Evolutionary conservation across 2,113 vertebrate species (phyloP).

Genomic region (Pithys albifrons): DNA sequence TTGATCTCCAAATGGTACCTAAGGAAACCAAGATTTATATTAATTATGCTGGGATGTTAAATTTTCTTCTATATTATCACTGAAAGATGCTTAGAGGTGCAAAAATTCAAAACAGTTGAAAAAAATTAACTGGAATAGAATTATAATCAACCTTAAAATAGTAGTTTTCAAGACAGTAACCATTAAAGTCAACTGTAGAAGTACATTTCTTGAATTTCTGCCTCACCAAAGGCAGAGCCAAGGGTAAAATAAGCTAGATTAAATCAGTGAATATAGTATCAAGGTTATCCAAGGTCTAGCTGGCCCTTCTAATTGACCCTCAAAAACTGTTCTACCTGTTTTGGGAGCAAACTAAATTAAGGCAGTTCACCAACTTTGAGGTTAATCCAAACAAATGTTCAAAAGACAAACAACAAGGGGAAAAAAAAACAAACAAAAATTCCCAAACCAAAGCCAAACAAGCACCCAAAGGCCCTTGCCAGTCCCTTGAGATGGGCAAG

Average conservation of each 20-base stretch:
- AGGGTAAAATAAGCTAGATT: neutral
- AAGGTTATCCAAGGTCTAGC: neutral
- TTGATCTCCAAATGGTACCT: neutral
- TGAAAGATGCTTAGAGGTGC: neutral
- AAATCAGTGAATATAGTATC: neutral
- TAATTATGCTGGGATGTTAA: neutral
- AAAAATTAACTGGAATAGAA: neutral
- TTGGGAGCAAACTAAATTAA: neutral
- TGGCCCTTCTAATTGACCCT: neutral
- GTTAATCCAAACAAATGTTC: neutral
- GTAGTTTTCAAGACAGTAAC: neutral
- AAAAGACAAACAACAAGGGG: neutral
- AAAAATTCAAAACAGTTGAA: neutral
- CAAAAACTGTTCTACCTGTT: neutral
- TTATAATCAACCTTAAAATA: conserved; percentile 35
- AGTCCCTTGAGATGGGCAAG: neutral
- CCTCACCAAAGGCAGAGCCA: neutral
- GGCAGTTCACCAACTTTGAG: neutral
- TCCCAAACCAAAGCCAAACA: neutral
- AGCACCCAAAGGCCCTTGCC: neutral
- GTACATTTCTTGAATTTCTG: neutral
- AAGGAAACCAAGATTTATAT: neutral
- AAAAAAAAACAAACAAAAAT: neutral
- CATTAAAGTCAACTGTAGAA: neutral
- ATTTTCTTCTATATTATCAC: neutral